phyloP scores from a whole-genome alignment of 1,140 invertebrate species.

The Dicyema japonicum region DNA sequence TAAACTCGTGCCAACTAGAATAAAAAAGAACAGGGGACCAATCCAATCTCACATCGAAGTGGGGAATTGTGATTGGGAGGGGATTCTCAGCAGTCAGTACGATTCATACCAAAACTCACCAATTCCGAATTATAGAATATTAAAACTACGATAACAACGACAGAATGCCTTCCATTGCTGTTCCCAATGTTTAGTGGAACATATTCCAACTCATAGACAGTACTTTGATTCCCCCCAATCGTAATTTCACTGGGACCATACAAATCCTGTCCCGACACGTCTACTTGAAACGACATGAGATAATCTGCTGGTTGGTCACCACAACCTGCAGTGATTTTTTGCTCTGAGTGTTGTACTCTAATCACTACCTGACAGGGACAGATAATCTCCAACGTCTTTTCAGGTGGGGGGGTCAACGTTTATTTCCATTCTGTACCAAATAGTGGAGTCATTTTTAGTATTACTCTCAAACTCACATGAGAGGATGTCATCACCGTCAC shows the following conservation, averaged over 20 bases:
- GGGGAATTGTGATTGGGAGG: constrained; percentile 9
- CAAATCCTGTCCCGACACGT: constrained; percentile 9
- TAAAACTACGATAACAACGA: neutral
- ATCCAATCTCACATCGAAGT: no score
- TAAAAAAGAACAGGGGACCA: no score
- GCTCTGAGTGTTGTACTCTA: constrained; percentile 8
- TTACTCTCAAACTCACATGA: constrained; percentile 8
- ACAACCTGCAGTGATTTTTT: constrained; percentile 10
- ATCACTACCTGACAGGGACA: constrained; percentile 12
- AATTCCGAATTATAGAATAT: constrained; percentile 5
- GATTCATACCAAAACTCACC: constrained; percentile 19
- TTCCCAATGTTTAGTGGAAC: constrained; percentile 10
- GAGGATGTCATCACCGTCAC: constrained; percentile 16
- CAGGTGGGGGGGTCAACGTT: constrained; percentile 12
- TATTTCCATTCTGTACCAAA: constrained; percentile 17
- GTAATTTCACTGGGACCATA: constrained; percentile 8
- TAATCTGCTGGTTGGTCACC: constrained; percentile 13
- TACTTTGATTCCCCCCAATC: constrained; percentile 9
- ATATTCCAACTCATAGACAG: constrained; percentile 12
- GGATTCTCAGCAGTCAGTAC: constrained; percentile 10
- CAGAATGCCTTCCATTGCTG: constrained; percentile 10
- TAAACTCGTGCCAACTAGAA: no score
- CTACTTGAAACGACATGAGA: constrained; percentile 9
- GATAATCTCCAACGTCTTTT: constrained; percentile 9
- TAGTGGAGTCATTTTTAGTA: constrained; percentile 11